Evolutionary conservation across 2,888 invertebrate genomes (phyloP).

Genomic region (Serrognathus titanus): DNA sequence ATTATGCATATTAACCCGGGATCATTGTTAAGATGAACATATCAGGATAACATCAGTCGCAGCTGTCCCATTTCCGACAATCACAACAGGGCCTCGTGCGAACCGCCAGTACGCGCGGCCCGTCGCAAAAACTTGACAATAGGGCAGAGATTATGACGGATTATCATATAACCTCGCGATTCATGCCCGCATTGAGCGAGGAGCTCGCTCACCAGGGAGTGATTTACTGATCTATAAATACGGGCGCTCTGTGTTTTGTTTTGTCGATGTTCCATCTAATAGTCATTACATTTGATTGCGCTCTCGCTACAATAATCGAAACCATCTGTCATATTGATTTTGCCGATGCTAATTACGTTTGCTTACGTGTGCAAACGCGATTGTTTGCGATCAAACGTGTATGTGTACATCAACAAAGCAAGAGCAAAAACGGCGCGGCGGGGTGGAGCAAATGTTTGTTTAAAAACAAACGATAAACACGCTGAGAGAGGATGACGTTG

Average conservation of each 20-base stretch:
- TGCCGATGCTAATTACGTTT: too few species aligned
- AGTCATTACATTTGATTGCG: background rate
- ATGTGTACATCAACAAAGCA: too few species aligned
- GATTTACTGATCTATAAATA: constrained; percentile 3
- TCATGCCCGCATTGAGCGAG: constrained; percentile 8
- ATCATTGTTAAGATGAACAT: background rate
- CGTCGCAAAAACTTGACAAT: constrained; percentile 24
- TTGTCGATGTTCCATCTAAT: background rate
- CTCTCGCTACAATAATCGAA: background rate
- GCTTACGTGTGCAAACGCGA: too few species aligned
- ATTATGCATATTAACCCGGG: constrained; percentile 1
- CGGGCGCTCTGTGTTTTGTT: background rate
- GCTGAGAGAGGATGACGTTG: constrained; percentile 18
- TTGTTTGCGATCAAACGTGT: too few species aligned
- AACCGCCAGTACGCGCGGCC: constrained; percentile 8
- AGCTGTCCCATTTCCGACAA: constrained; percentile 6
- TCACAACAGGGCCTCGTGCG: background rate
- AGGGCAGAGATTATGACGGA: constrained; percentile 25
- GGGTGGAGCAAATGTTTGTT: too few species aligned
- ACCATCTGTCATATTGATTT: too few species aligned
- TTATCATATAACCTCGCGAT: constrained; percentile 24
- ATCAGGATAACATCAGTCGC: background rate
- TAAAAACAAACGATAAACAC: constrained; percentile 1
- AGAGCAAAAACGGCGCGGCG: too few species aligned
- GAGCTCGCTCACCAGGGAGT: background rate